These are phyloP conservation scores for Suncus etruscus DNA, from an alignment of 2,113 vertebrate species.

Conservation along the genomic window DNA sequence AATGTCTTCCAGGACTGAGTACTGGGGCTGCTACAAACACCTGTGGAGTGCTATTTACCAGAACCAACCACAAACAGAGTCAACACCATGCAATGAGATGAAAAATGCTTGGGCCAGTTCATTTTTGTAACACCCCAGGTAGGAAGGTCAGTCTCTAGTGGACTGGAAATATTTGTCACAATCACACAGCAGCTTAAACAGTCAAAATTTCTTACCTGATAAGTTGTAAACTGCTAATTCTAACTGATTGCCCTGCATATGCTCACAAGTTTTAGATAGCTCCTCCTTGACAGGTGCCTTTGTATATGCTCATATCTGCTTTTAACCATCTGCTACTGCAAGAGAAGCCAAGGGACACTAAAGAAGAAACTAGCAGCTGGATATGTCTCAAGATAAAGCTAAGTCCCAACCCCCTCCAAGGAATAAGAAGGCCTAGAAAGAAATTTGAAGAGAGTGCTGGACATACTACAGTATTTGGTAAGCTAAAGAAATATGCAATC, in stretches of 20 bases:
- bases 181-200: not conserved
- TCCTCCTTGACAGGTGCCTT: constrained; percentile 15
- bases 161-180: not conserved
- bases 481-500: not conserved
- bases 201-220: not conserved
- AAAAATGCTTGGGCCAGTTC: not conserved
- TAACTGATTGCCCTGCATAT: not conserved
- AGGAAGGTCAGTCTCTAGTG: not conserved
- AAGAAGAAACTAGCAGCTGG: constrained; percentile 21
- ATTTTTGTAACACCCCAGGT: not conserved
- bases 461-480: not conserved
- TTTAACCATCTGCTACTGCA: constrained; percentile 15
- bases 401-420: not conserved
- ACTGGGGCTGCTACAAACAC: not conserved
- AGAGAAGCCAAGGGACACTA: not conserved
- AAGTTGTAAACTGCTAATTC: not conserved
- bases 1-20: constrained; percentile 28
- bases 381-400: constrained; percentile 25
- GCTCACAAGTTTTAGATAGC: not conserved
- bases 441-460: not conserved
- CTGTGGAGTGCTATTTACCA: not conserved
- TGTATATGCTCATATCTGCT: not conserved
- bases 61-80: not conserved
- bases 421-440: not conserved
- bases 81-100: not conserved